Conservation (phyloP, 2,888 invertebrate genomes). For the Machimus atricapillus region DNA sequence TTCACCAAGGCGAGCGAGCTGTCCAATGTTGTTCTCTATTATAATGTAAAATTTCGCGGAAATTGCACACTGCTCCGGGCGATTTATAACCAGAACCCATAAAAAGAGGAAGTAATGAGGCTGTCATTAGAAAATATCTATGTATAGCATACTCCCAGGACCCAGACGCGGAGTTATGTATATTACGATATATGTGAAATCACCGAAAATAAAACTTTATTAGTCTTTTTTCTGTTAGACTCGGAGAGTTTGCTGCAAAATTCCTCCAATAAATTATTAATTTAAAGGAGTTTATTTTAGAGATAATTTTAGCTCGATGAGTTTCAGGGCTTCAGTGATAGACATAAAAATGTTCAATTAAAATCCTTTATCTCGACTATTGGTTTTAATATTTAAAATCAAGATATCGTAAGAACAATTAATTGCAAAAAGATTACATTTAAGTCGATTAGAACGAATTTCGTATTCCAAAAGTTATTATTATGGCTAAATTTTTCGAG, state of each 20-base stretch:
- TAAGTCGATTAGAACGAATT: too few species aligned
- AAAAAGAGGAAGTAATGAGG: background rate
- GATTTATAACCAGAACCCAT: background rate
- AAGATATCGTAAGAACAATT: too few species aligned
- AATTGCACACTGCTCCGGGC: background rate
- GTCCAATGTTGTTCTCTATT: background rate
- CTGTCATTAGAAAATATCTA: background rate
- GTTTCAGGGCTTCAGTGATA: too few species aligned
- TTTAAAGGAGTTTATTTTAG: background rate
- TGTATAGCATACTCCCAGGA: background rate
- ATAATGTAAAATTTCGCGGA: background rate
- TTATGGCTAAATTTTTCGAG: too few species aligned
- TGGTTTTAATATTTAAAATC: too few species aligned
- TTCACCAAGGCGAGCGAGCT: background rate
- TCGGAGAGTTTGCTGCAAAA: background rate
- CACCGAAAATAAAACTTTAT: background rate
- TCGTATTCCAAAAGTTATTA: too few species aligned
- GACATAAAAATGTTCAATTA: too few species aligned
- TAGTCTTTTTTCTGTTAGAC: background rate
- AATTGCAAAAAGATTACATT: too few species aligned
- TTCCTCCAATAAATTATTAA: background rate
- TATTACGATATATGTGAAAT: background rate
- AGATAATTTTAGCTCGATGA: background rate
- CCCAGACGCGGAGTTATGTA: background rate
- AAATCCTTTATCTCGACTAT: too few species aligned